Conservation (phyloP, 2,888 invertebrate species). For the Xestia xanthographa region DNA sequence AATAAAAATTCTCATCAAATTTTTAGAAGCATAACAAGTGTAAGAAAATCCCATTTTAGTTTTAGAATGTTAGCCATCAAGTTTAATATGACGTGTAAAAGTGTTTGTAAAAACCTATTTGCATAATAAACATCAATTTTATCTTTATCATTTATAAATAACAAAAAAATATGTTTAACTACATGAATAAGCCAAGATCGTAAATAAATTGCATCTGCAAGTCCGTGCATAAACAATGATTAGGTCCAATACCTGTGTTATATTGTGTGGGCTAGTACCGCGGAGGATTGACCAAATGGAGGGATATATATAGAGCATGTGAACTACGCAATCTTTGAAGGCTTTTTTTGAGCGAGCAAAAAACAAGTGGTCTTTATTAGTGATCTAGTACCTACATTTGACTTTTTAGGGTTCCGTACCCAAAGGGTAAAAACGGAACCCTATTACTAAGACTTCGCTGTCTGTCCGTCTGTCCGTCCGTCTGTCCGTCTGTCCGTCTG, state of each 20-base stretch:
- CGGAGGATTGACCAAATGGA: conserved; percentile 16
- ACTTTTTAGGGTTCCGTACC: too few relatives aligned
- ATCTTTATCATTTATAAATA: too few relatives aligned
- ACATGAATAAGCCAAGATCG: conserved; percentile 27
- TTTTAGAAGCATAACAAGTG: not conserved
- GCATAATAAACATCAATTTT: too few relatives aligned
- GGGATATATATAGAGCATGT: not conserved
- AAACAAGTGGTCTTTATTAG: too few relatives aligned
- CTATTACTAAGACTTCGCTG: too few relatives aligned
- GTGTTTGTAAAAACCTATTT: too few relatives aligned
- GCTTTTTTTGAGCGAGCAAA: not conserved
- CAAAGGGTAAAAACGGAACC: too few relatives aligned
- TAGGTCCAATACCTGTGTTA: conserved; percentile 57
- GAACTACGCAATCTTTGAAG: too few relatives aligned
- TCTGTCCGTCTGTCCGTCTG: too few relatives aligned
- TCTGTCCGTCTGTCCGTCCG: too few relatives aligned
- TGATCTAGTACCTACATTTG: too few relatives aligned
- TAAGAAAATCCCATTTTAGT: not conserved
- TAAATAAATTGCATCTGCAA: conserved; percentile 56
- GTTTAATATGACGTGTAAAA: too few relatives aligned
- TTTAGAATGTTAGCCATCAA: not conserved
- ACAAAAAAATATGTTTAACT: conserved; percentile 14
- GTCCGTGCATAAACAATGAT: conserved; percentile 56
- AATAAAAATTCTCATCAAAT: not conserved
- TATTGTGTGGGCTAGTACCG: conserved; percentile 48